phyloP scores from a whole-genome alignment of 2,797 vertebrate genomes.

The Sebastes melanostomus region DNA sequence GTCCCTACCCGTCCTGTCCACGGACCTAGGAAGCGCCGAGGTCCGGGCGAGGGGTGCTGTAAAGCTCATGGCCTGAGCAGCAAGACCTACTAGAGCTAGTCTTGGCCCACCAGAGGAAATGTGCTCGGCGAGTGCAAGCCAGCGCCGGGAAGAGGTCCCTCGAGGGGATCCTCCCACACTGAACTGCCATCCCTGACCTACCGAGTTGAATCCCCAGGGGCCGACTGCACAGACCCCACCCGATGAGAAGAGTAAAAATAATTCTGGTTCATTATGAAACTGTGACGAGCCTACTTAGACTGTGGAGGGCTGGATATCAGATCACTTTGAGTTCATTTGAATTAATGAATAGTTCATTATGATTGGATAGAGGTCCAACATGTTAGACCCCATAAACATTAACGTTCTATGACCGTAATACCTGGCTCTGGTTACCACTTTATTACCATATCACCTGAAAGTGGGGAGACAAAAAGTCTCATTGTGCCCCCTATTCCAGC shows the following conservation, averaged over 20 bases:
- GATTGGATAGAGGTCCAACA: not conserved
- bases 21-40: not conserved
- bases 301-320: not conserved
- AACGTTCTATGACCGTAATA: not conserved
- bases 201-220: not conserved
- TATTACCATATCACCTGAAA: not conserved
- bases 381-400: not conserved
- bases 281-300: not conserved
- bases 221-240: not conserved
- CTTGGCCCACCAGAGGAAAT: not conserved
- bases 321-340: accelerated
- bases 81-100: not conserved
- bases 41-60: not conserved
- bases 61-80: not conserved
- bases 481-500: not conserved
- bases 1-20: not conserved
- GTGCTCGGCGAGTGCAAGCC: not conserved
- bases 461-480: too few relatives aligned
- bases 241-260: not conserved
- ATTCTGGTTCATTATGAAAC: not conserved
- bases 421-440: not conserved
- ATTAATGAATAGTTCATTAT: not conserved
- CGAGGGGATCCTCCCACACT: not conserved
- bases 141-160: too few relatives aligned
- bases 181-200: not conserved